These are phyloP conservation scores for Formica exsecta DNA, from an alignment of 1,140 invertebrate genomes.

Conservation along the genomic window DNA sequence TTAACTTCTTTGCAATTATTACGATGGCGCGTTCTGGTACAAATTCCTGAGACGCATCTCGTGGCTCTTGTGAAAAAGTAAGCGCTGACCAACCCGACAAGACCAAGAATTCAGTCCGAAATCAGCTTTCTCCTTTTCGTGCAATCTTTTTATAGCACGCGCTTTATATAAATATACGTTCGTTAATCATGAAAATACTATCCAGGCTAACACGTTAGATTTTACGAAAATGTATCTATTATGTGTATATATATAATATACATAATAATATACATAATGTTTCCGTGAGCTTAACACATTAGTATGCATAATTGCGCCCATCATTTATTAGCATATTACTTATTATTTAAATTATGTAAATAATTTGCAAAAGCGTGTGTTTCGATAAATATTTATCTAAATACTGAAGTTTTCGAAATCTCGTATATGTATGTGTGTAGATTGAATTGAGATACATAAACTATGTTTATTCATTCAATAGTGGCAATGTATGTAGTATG, in stretches of 20 bases:
- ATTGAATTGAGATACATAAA: constrained; percentile 18
- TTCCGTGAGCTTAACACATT: neutral
- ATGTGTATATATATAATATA: too few relatives aligned
- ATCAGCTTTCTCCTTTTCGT: constrained; percentile 22
- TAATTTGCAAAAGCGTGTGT: neutral
- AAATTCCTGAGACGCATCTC: constrained; percentile 54
- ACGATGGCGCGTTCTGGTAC: constrained; percentile 55
- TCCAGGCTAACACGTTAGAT: neutral
- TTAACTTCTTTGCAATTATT: constrained; percentile 80
- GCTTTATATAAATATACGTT: constrained; percentile 55
- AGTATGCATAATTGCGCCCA: neutral
- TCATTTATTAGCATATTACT: neutral
- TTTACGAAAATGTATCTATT: too few relatives aligned
- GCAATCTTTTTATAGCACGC: constrained; percentile 23
- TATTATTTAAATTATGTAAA: neutral
- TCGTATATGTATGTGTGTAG: neutral
- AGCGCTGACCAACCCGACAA: constrained; percentile 28
- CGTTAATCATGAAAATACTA: constrained; percentile 27
- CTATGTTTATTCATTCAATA: constrained; percentile 39
- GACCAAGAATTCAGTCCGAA: constrained; percentile 62
- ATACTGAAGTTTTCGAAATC: constrained; percentile 19
- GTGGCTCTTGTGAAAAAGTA: constrained; percentile 48
- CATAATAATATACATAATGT: neutral
- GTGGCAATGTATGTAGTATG: constrained; percentile 30
- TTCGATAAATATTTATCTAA: neutral